Percentiles rank a stretch among this genome's conserved stretches.
These are phyloP conservation scores for Pectinophora gossypiella DNA, from an alignment of 1,140 invertebrate species.

Conservation along the genomic window DNA sequence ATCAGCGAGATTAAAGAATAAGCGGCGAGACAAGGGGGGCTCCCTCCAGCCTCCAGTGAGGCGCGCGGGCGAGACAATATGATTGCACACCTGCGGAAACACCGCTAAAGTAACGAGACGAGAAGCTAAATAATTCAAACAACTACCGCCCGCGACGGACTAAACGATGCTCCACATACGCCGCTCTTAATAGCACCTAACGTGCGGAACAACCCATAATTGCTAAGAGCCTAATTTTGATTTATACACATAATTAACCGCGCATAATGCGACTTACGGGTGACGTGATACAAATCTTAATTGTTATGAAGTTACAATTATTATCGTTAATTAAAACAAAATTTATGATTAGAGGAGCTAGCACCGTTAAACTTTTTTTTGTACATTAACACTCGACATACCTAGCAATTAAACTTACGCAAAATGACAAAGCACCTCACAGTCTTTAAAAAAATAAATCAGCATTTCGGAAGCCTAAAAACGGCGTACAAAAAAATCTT, in stretches of 20 bases:
- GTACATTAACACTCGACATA: too few species aligned
- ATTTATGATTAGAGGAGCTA: too few species aligned
- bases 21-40: conserved; percentile 39
- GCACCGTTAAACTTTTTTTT: too few species aligned
- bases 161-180: background rate
- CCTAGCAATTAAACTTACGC: too few species aligned
- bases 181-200: background rate
- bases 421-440: too few species aligned
- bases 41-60: conserved; percentile 12
- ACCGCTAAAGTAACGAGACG: conserved; percentile 61
- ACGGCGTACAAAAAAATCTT: too few species aligned
- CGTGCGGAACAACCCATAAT: background rate
- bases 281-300: background rate
- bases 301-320: background rate
- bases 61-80: conserved; percentile 60
- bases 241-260: conserved; percentile 15
- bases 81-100: conserved; percentile 71
- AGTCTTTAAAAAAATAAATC: too few species aligned
- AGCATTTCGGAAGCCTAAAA: too few species aligned
- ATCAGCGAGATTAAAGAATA: conserved; percentile 73
- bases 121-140: conserved; percentile 67
- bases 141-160: conserved; percentile 13
- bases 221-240: background rate
- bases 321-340: too few species aligned
- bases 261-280: background rate